A percentile compares a stretch with the other conserved stretches of the same genome.
Conservation (phyloP, 2,113 vertebrate species). For the Taxidea taxus region DNA sequence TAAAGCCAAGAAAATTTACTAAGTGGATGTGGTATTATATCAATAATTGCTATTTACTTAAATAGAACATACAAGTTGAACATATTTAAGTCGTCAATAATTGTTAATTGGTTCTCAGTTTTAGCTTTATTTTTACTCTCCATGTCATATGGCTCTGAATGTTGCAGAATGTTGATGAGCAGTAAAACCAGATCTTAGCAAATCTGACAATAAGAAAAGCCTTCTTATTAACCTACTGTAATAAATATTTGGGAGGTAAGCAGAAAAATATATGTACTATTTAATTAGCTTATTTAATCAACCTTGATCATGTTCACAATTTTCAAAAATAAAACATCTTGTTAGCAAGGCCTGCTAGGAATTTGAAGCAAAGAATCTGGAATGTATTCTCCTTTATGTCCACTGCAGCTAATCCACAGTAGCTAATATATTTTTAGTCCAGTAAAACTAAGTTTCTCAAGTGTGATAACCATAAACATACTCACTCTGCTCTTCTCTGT, state of each 20-base stretch:
- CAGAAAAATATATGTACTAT: neutral
- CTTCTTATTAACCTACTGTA: neutral
- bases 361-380: neutral
- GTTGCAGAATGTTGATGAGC: constrained; percentile 15
- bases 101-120: constrained; percentile 37
- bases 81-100: constrained; percentile 32
- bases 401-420: neutral
- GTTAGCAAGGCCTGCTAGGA: neutral
- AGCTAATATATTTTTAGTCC: neutral
- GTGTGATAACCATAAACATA: neutral
- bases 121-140: constrained; percentile 9
- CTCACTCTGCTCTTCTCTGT: neutral
- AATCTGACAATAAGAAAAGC: neutral
- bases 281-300: neutral
- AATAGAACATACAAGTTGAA: constrained; percentile 13
- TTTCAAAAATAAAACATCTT: neutral
- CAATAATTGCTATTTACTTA: constrained; percentile 57
- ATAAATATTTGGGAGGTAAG: constrained; percentile 5
- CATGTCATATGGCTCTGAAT: neutral
- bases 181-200: neutral
- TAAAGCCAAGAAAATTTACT: constrained; percentile 42
- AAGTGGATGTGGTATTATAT: constrained; percentile 60
- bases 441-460: neutral
- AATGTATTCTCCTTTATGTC: neutral
- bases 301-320: neutral